These are phyloP conservation scores for Melitaea cinxia DNA, from an alignment of 1,140 invertebrate genomes.

Conservation along the genomic window DNA sequence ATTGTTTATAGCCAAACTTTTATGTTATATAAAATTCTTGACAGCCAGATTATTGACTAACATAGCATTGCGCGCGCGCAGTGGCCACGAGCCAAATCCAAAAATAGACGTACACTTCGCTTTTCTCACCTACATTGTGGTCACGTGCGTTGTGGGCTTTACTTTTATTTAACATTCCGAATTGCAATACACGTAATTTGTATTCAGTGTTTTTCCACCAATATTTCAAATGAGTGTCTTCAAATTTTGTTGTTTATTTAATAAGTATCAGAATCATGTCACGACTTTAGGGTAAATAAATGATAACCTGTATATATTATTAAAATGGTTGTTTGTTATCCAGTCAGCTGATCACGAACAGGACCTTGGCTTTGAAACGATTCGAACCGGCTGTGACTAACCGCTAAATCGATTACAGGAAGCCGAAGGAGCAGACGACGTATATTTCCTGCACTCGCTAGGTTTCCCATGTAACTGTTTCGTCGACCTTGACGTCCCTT, in stretches of 20 bases:
- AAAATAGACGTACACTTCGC: constrained; percentile 64
- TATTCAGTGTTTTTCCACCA: constrained; percentile 4
- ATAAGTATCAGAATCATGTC: no score
- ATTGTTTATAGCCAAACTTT: constrained; percentile 21
- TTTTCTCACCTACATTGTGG: constrained; percentile 66
- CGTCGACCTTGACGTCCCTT: constrained; percentile 23
- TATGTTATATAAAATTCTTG: constrained; percentile 41
- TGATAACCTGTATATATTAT: neutral
- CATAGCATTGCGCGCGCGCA: constrained; percentile 58
- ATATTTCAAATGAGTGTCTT: no score
- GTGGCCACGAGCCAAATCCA: constrained; percentile 62
- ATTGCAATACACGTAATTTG: constrained; percentile 23
- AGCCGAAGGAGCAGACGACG: constrained; percentile 38
- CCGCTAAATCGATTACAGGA: constrained; percentile 49
- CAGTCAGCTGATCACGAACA: constrained; percentile 42
- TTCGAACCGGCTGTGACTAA: constrained; percentile 52
- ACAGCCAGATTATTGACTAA: constrained; percentile 60
- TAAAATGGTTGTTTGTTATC: neutral
- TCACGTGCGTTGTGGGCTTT: constrained; percentile 52
- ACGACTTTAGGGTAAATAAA: no score
- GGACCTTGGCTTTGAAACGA: constrained; percentile 45
- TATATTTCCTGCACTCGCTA: constrained; percentile 55
- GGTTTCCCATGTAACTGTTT: constrained; percentile 40
- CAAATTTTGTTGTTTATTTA: no score
- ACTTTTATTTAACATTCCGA: constrained; percentile 41